Percentiles rank a stretch among this genome's conserved stretches.
Evolutionary conservation across 2,113 vertebrate species (phyloP).

Genomic region (Syngnathoides biaculeatus): DNA sequence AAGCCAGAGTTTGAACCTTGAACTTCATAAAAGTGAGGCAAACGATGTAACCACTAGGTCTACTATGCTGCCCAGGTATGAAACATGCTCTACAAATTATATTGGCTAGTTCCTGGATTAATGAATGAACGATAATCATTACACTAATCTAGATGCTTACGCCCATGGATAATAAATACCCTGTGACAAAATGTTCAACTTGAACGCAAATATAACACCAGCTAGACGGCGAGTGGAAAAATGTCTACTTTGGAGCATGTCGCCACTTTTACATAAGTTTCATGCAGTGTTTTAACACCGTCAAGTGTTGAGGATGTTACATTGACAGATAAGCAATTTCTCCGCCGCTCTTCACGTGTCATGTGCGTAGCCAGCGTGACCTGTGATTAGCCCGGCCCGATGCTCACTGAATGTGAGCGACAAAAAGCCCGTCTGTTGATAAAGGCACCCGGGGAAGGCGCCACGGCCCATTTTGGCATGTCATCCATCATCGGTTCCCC

Average conservation of each 20-base stretch:
- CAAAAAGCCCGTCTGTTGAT: slow-evolving; percentile 58
- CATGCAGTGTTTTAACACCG: slow-evolving; percentile 30
- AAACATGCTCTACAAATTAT: not conserved
- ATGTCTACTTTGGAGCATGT: not conserved
- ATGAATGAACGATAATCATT: not conserved
- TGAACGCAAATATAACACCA: not conserved
- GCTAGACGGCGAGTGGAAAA: not conserved
- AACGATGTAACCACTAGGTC: not conserved
- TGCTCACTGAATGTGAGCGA: slow-evolving; percentile 47
- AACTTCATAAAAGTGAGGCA: not conserved
- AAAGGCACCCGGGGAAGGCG: slow-evolving; percentile 42
- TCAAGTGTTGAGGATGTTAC: slow-evolving; percentile 56
- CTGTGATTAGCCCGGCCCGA: slow-evolving; percentile 61
- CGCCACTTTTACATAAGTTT: slow-evolving; percentile 32
- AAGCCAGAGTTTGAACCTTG: not conserved
- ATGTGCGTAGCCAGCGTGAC: slow-evolving; percentile 55
- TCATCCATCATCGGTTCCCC: slow-evolving; percentile 71
- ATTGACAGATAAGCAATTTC: slow-evolving; percentile 74
- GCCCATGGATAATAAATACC: not conserved
- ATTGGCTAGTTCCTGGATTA: not conserved
- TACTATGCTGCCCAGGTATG: not conserved
- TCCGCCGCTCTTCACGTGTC: slow-evolving; percentile 57
- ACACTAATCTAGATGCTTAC: not conserved
- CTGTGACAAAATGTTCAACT: not conserved
- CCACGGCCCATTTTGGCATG: slow-evolving; percentile 52